Evolutionary conservation across 2,888 invertebrate species (phyloP).

Genomic region (Nephrotoma appendiculata): DNA sequence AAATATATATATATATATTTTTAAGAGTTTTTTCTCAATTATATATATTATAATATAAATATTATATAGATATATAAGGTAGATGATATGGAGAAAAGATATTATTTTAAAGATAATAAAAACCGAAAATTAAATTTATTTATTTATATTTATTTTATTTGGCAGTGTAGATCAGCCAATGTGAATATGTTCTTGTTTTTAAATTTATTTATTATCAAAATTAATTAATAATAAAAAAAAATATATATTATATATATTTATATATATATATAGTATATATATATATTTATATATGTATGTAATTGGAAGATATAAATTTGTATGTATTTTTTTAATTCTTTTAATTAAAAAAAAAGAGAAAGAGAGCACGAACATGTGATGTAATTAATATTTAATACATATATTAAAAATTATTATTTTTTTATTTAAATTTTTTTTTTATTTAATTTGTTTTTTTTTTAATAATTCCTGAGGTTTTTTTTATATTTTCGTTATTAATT

Average conservation of each 20-base stretch:
- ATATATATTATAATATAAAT: neutral
- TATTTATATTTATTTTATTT: neutral
- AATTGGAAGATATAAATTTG: conserved; percentile 3
- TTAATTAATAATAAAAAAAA: neutral
- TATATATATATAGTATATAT: neutral
- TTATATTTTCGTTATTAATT: conserved; percentile 1
- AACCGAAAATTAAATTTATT: neutral
- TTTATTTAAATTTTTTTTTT: neutral
- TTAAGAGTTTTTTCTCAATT: neutral
- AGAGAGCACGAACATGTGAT: conserved; percentile 5
- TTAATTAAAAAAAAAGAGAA: conserved; percentile 3
- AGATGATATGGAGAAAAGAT: neutral
- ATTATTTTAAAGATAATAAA: neutral
- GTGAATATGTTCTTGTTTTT: neutral
- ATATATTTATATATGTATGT: neutral
- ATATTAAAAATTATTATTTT: neutral
- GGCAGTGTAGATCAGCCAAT: neutral
- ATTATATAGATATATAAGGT: neutral
- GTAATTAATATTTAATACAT: neutral
- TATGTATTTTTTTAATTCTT: neutral
- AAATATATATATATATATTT: neutral
- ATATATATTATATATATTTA: neutral
- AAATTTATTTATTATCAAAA: neutral
- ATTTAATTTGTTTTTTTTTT: conserved; percentile 1
- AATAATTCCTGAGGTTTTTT: neutral